Conservation (phyloP, 2,888 invertebrate species). For the Pristionchus arcanus region DNA sequence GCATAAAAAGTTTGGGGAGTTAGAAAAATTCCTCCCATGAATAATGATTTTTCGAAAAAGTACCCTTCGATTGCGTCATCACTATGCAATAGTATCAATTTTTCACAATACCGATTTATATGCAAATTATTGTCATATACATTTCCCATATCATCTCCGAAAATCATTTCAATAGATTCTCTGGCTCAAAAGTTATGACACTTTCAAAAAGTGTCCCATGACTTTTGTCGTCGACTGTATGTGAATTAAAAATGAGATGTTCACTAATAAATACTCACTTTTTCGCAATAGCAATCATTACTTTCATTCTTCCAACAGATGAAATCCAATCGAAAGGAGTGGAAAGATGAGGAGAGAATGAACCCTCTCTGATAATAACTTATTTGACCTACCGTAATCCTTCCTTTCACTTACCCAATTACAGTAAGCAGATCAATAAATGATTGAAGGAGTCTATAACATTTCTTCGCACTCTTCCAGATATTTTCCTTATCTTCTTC, state of each 20-base stretch:
- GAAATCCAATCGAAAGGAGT: background rate
- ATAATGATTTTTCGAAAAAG: no score
- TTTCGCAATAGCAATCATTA: conserved; percentile 48
- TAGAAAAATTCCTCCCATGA: no score
- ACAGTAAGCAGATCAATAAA: conserved; percentile 36
- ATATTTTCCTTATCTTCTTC: background rate
- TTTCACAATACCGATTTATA: no score
- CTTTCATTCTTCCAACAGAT: background rate
- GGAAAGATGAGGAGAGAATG: conserved; percentile 15
- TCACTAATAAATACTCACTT: background rate
- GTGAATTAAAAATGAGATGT: background rate
- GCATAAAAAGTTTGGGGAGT: no score
- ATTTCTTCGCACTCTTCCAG: conserved; percentile 39
- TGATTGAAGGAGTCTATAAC: background rate
- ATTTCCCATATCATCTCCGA: no score
- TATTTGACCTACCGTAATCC: background rate
- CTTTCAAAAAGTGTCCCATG: no score
- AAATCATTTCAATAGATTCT: no score
- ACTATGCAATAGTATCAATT: no score
- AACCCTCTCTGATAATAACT: background rate
- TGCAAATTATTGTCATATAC: no score
- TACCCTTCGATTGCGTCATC: no score
- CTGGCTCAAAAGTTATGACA: no score
- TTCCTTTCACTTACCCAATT: conserved; percentile 19
- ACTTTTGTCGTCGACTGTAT: background rate